Evolutionary conservation across 2,797 vertebrate genomes (phyloP).

Genomic region (Sebastes taczanowskii): DNA sequence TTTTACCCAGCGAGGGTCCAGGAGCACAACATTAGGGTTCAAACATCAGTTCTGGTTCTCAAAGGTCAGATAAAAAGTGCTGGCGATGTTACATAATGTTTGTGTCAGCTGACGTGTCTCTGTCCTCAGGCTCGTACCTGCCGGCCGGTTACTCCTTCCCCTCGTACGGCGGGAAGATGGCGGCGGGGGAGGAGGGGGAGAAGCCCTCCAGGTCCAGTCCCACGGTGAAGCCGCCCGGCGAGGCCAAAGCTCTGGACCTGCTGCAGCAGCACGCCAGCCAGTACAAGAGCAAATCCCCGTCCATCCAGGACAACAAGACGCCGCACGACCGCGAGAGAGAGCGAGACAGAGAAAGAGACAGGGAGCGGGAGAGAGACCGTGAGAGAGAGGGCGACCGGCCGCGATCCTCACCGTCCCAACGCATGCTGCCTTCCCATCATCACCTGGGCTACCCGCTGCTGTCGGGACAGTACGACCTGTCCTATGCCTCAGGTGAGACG

Average conservation of each 20-base stretch:
- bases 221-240: slow-evolving; percentile 88
- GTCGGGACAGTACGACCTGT: slow-evolving; percentile 94
- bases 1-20: no score
- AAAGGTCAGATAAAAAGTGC: no score
- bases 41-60: no score
- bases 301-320: slow-evolving; percentile 88
- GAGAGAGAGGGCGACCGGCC: slow-evolving; percentile 88
- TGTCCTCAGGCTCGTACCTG: slow-evolving; percentile 89
- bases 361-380: slow-evolving; percentile 84
- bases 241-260: slow-evolving; percentile 96
- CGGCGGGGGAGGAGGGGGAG: slow-evolving; percentile 83
- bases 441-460: slow-evolving; percentile 94
- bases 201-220: slow-evolving; percentile 90
- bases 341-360: background rate
- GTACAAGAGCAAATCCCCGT: slow-evolving; percentile 97
- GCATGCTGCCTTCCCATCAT: slow-evolving; percentile 92
- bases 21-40: no score
- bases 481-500: slow-evolving; percentile 92
- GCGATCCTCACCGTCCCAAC: slow-evolving; percentile 92
- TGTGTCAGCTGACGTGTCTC: background rate
- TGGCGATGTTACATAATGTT: no score
- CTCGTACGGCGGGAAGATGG: slow-evolving; percentile 89
- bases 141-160: slow-evolving; percentile 95
- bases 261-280: slow-evolving; percentile 96
- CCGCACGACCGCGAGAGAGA: slow-evolving; percentile 83